Evolutionary conservation across 2,888 invertebrate species (phyloP).

Genomic region (Stenoptilia bipunctidactyla): DNA sequence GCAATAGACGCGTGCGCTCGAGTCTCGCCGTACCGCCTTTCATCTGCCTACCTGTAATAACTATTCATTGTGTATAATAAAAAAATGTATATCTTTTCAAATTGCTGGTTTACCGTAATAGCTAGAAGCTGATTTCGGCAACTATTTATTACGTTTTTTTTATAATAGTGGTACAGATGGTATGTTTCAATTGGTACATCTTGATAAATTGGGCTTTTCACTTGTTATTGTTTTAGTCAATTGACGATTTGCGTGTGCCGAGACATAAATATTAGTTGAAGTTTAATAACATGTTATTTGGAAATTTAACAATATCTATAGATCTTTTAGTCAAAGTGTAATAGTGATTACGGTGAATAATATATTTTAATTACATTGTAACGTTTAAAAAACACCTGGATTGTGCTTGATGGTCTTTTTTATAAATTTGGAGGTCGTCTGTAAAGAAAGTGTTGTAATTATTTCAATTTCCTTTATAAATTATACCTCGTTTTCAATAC

Average conservation of each 20-base stretch:
- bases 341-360: no score
- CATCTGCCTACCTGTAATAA: conserved; percentile 45
- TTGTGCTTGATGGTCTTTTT: no score
- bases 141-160: conserved; percentile 34
- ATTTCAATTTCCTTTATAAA: no score
- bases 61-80: conserved; percentile 46
- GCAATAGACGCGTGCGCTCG: conserved; percentile 36
- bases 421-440: no score
- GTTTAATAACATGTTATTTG: no score
- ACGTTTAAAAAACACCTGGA: no score
- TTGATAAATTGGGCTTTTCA: conserved; percentile 4
- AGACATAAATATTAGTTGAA: background rate
- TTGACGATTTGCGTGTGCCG: background rate
- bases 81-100: conserved; percentile 33
- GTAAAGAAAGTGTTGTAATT: no score
- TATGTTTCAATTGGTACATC: conserved; percentile 9
- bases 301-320: no score
- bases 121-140: conserved; percentile 39
- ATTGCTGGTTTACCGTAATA: conserved; percentile 43
- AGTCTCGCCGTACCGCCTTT: conserved; percentile 34
- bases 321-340: no score
- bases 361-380: no score
- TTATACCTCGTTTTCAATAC: no score
- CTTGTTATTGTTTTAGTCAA: conserved; percentile 3
- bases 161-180: conserved; percentile 18